A percentile compares a stretch with the other conserved stretches of the same genome.
These are phyloP conservation scores for Tetraodon nigroviridis DNA, from an alignment of 2,113 vertebrate genomes.

Conservation along the genomic window DNA sequence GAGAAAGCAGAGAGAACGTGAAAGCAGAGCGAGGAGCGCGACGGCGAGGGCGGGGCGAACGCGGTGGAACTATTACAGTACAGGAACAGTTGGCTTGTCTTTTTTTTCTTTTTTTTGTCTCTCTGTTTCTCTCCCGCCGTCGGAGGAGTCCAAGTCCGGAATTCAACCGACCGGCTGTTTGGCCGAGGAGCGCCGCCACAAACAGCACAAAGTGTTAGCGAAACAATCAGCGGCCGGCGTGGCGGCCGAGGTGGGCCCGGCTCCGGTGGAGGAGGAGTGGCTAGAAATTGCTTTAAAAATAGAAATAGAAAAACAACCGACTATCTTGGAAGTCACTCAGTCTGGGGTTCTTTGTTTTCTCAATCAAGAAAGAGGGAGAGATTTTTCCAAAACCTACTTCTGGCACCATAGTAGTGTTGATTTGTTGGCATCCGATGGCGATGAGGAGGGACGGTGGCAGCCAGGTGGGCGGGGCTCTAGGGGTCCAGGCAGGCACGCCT, in stretches of 20 bases:
- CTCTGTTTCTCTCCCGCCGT: constrained; percentile 35
- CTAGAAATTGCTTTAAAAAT: constrained; percentile 69
- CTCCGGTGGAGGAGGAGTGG: constrained; percentile 60
- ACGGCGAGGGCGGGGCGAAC: constrained; percentile 50
- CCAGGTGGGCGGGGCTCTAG: constrained; percentile 62
- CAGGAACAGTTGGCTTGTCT: constrained; percentile 67
- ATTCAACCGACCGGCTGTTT: constrained; percentile 24
- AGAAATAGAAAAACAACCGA: constrained; percentile 59
- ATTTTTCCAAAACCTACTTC: constrained; percentile 64
- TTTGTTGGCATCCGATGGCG: constrained; percentile 55
- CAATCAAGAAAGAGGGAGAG: constrained; percentile 64
- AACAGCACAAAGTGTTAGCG: constrained; percentile 38
- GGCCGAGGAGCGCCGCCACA: constrained; percentile 34
- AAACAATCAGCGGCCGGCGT: constrained; percentile 64
- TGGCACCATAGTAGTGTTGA: constrained; percentile 72
- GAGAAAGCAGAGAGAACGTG: constrained; percentile 22
- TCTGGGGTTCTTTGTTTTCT: constrained; percentile 28
- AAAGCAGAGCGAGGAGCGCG: background rate
- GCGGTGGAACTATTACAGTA: constrained; percentile 71
- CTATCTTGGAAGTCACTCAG: constrained; percentile 57
- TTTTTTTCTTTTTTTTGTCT: constrained; percentile 36
- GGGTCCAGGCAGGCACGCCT: constrained; percentile 85
- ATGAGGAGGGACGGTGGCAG: constrained; percentile 31
- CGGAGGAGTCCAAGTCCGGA: constrained; percentile 69
- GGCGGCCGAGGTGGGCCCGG: constrained; percentile 56